Conservation (phyloP, 2,113 vertebrate genomes). For the Cheirogaleus medius region DNA sequence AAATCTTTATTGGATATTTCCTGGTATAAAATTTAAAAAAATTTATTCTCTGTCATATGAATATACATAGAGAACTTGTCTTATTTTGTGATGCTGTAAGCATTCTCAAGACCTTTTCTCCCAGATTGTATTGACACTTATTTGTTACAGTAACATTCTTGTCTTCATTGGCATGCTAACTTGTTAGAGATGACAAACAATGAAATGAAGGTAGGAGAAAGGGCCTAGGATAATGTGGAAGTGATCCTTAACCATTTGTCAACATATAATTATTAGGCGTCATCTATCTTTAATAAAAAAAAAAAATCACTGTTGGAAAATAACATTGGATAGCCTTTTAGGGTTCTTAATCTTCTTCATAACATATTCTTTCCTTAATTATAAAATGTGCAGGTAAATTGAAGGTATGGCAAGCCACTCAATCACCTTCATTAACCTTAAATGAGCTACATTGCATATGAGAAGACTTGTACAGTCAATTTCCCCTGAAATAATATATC, state of each 20-base stretch:
- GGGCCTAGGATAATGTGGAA: not conserved
- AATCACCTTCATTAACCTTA: slow-evolving; percentile 72
- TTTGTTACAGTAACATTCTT: not conserved
- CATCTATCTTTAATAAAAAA: not conserved
- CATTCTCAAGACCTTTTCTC: not conserved
- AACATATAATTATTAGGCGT: not conserved
- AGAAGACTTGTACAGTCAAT: slow-evolving; percentile 64
- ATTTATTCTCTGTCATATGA: not conserved
- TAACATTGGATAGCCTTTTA: slow-evolving; percentile 8
- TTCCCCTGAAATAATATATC: slow-evolving; percentile 71
- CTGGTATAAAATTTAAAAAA: not conserved
- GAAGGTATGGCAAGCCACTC: slow-evolving; percentile 66
- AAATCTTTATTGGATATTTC: not conserved
- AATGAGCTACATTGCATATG: slow-evolving; percentile 27
- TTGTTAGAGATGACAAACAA: not conserved
- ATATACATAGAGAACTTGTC: not conserved
- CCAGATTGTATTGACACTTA: not conserved
- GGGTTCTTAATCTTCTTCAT: slow-evolving; percentile 44
- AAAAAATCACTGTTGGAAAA: not conserved
- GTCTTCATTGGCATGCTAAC: not conserved
- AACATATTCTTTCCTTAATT: slow-evolving; percentile 64
- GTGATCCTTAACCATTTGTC: not conserved
- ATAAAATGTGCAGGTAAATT: slow-evolving; percentile 62
- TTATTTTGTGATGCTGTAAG: not conserved
- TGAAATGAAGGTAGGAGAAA: not conserved